These are phyloP conservation scores for Strongylocentrotus purpuratus DNA, from an alignment of 35 echinoderm and acorn worm species.

Conservation along the genomic window DNA sequence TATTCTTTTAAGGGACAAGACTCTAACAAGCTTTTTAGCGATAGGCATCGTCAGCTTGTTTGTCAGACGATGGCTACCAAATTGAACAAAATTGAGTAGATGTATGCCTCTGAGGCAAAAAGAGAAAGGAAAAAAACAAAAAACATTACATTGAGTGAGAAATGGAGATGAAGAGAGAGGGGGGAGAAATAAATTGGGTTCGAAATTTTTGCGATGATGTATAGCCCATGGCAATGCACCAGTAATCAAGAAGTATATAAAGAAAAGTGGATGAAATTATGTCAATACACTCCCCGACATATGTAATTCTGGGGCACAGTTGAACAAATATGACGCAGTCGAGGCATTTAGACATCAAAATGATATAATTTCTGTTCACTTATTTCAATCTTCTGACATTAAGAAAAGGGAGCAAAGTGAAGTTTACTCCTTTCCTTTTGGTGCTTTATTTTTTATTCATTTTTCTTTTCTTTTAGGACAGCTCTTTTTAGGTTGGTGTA, in stretches of 20 bases:
- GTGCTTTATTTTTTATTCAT: not conserved
- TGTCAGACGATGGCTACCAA: not conserved
- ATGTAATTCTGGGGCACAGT: slow-evolving; percentile 22
- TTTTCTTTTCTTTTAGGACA: too few species aligned
- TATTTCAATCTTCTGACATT: not conserved
- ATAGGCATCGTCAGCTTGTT: not conserved
- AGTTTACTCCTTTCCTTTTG: not conserved
- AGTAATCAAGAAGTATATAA: not conserved
- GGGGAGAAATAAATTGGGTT: not conserved
- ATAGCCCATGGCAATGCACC: not conserved
- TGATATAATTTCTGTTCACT: not conserved
- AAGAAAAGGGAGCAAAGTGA: not conserved
- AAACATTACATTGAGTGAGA: not conserved
- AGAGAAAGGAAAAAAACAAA: not conserved
- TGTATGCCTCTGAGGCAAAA: not conserved
- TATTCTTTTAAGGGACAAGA: not conserved
- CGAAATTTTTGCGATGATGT: not conserved
- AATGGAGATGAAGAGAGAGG: not conserved
- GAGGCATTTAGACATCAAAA: not conserved
- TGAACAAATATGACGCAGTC: not conserved
- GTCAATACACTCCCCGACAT: slow-evolving; percentile 23
- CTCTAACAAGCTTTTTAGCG: not conserved
- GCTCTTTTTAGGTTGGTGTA: too few species aligned
- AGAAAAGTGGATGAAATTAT: slow-evolving; percentile 38
- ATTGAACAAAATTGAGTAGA: slow-evolving; percentile 39